Base-by-base conservation (phyloP, 2,888 invertebrate species). In the Pammene aurita region DNA sequence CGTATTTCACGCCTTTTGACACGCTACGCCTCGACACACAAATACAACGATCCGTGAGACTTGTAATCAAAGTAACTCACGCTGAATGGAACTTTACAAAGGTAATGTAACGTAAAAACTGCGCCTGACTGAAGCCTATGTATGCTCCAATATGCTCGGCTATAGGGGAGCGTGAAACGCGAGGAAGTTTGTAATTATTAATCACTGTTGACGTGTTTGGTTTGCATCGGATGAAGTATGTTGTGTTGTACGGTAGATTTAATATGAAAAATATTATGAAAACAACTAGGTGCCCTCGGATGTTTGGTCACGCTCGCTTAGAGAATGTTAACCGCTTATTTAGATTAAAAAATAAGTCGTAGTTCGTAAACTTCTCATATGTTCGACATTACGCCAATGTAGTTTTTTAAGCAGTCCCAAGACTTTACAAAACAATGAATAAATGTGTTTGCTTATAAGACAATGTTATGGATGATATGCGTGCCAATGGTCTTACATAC, bases 81-180 rank as follows among this genome's bases (percentile, higher is more conserved):
- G 64, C 46, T 46, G 57, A 63, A 57, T 60, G 35, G 11, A 42
- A 41, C 34, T 55, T 38, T 13, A 52, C 18, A 38, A 57, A 46
- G 58, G 64, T 38, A 64, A 54, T 69, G 58, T 46, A 60, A 38
- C 58, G 64, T 68, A 48, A 69, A 69, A 58, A 63, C 50, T 9
- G 34, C 54, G 69, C 46, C 64, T 55, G 67, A 50, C 42, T 57
- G 64, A 16, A 54, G 35, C 42, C 38, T 44, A 13, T 26, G 35
- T 54, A 54, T 56, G 50, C 35, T 46, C 38, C 50, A 41, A 18
- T 35, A 48, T 50, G 61, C 55, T 48, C 41, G 26, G 14, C 44
- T 14, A n/a, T 18, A 44, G 61, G 48, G 63, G 57, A 57, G 56
- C 34, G 41, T 26, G 44, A 35, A 63, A 57, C 63, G 52, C 16